Evolutionary conservation across 2,888 invertebrate species (phyloP).

Genomic region (Linyphia triangularis): DNA sequence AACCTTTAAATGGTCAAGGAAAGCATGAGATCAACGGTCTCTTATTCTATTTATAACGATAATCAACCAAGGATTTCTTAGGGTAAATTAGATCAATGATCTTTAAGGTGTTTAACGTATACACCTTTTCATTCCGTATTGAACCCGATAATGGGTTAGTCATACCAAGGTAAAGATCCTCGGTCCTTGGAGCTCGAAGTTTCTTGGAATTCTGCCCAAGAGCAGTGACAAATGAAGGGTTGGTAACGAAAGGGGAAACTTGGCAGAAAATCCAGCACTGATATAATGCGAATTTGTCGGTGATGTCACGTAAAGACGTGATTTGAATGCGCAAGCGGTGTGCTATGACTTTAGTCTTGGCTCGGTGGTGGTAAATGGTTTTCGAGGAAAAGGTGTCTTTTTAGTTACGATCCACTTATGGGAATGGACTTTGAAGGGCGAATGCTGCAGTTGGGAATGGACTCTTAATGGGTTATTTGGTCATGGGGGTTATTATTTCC

Average conservation of each 20-base stretch:
- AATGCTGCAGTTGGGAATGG: background rate
- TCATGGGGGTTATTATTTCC: background rate
- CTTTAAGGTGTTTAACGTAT: background rate
- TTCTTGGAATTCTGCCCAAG: conserved; percentile 31
- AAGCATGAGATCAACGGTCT: background rate
- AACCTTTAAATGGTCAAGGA: background rate
- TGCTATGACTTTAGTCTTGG: too few species aligned
- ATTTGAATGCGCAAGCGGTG: conserved; percentile 8
- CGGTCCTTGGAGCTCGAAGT: conserved; percentile 6
- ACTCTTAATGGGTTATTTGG: conserved; percentile 3
- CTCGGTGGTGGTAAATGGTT: background rate
- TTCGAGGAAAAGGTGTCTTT: background rate
- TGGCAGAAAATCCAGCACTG: background rate
- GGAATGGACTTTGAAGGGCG: background rate
- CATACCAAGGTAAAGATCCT: conserved; percentile 23
- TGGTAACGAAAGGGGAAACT: background rate
- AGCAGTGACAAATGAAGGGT: conserved; percentile 13
- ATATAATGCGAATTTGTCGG: conserved; percentile 33
- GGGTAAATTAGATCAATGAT: conserved; percentile 12
- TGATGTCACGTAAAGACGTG: conserved; percentile 53
- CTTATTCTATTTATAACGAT: too few species aligned
- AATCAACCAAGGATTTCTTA: background rate
- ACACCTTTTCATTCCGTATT: background rate
- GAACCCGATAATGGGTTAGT: conserved; percentile 34
- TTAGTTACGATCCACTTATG: background rate